Base-by-base conservation (phyloP, 1,140 invertebrate genomes). In the Cotesia glomerata region DNA sequence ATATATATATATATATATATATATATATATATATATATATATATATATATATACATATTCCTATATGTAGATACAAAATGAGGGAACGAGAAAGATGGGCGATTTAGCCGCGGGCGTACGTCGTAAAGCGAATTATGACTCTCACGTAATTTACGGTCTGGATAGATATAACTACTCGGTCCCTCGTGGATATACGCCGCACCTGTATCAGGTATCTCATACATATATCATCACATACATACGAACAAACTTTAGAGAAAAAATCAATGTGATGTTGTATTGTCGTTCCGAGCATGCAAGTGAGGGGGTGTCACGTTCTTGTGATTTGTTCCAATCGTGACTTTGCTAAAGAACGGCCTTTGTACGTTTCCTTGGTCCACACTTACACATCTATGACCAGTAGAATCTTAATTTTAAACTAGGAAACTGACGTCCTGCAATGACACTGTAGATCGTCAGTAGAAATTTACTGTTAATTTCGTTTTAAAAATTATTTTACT, bases 101-200 rank as follows among this genome's bases (percentile, higher is more conserved):
- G 45, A 69, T 73, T 69, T 69, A 52, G 66, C 64, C 51, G 62
- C 59, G 65, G 49, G 72, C 52, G 51, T 62, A 63, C 54, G 59
- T 69, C 72, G 72, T 73, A 74, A 74, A 69, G 39, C 62, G 67
- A 70, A 70, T 74, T 74, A 74, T 74, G 67, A 66, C 61, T 74
- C 63, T 49, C 67, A 32, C 45, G 72, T 74, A 74, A 74, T 74
- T 74, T 74, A 70, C 61, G 61, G 26, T 61, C 65, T 36, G 56
- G 39, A 65, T 67, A 70, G 54, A 70, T 52, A 67, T 49, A 18
- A 49, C 52, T 18, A 14, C 67, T 59, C 16, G 16, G 56, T 69
- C 67, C 54, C 67, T 59, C 49, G 67, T 69, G 56, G 56, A 39
- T 45, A 59, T 69, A 61, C 45, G 14, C 11, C 52, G 13, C 56